These are phyloP conservation scores for Lepus oiostolus DNA, from an alignment of 2,797 vertebrate species.

Conservation along the genomic window DNA sequence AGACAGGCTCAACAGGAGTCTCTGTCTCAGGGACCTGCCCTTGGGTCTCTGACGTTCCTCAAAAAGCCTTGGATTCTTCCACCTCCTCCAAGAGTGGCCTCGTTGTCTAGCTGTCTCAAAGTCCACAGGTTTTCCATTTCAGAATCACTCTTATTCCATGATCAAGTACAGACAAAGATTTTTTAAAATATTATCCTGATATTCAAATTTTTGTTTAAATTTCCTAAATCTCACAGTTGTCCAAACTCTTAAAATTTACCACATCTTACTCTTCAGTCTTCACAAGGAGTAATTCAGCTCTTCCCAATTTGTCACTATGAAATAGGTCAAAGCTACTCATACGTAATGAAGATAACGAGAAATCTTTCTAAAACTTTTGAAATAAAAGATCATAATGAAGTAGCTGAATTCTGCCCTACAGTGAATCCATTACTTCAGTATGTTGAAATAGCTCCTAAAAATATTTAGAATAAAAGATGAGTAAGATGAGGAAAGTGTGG, in stretches of 20 bases:
- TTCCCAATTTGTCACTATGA: not conserved
- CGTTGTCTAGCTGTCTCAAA: constrained; percentile 21
- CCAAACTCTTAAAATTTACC: constrained; percentile 9
- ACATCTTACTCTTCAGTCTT: not conserved
- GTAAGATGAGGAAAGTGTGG: constrained; percentile 14
- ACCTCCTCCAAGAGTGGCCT: constrained; percentile 6
- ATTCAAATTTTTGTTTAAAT: constrained; percentile 52
- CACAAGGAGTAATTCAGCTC: not conserved
- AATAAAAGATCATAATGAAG: not conserved
- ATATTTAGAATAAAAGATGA: constrained; percentile 44
- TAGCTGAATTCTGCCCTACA: not conserved
- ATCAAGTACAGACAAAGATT: not conserved
- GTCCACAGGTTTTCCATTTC: constrained; percentile 10
- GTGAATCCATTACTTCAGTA: not conserved
- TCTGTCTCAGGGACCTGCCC: not conserved
- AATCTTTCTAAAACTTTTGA: not conserved
- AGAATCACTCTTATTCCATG: constrained; percentile 7
- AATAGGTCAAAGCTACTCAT: not conserved
- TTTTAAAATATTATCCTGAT: not conserved
- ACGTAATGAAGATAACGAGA: not conserved
- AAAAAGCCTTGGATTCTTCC: not conserved
- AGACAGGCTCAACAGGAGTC: not conserved
- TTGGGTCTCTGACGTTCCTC: not conserved
- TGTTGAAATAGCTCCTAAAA: constrained; percentile 27
- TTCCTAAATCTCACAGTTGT: not conserved